Evolutionary conservation across 1,140 invertebrate species (phyloP).

Genomic region (Drosophila setifemur): DNA sequence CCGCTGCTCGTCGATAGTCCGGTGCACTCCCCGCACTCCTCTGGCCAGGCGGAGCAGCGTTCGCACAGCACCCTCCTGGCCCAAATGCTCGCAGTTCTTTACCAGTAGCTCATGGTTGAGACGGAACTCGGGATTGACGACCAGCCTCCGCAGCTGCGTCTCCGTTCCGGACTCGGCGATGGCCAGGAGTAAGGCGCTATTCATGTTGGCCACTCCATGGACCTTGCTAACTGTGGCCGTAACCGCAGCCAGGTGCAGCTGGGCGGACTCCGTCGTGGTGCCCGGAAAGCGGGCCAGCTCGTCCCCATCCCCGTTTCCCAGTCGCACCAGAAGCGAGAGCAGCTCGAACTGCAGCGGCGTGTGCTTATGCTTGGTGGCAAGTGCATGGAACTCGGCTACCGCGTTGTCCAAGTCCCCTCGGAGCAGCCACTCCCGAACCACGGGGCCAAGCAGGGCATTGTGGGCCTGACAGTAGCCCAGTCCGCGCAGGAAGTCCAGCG

Average conservation of each 20-base stretch:
- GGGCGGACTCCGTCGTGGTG: slow-evolving; percentile 21
- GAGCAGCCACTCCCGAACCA: slow-evolving; percentile 83
- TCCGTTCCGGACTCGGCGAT: slow-evolving; percentile 82
- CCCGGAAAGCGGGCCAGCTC: slow-evolving; percentile 34
- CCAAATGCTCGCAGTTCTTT: slow-evolving; percentile 74
- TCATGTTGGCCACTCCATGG: slow-evolving; percentile 76
- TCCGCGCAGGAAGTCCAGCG: slow-evolving; percentile 68
- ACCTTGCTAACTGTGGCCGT: slow-evolving; percentile 65
- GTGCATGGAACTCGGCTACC: slow-evolving; percentile 74
- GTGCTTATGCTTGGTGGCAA: slow-evolving; percentile 73
- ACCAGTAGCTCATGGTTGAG: slow-evolving; percentile 71
- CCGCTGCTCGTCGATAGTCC: slow-evolving; percentile 65
- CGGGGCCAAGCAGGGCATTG: slow-evolving; percentile 82
- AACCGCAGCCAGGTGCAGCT: slow-evolving; percentile 79
- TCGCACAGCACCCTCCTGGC: slow-evolving; percentile 66
- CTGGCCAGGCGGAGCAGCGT: slow-evolving; percentile 77
- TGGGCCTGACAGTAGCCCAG: slow-evolving; percentile 82
- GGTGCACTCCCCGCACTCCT: slow-evolving; percentile 59
- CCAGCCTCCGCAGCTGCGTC: slow-evolving; percentile 76
- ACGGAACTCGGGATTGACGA: slow-evolving; percentile 79
- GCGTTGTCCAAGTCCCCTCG: slow-evolving; percentile 79
- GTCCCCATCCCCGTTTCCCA: slow-evolving; percentile 54
- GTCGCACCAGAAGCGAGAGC: slow-evolving; percentile 77
- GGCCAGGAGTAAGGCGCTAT: slow-evolving; percentile 77
- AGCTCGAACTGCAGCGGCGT: slow-evolving; percentile 84